Percentiles rank a stretch among this genome's conserved stretches.
Conservation (phyloP, 1,140 invertebrate genomes). For the Brachionus rubens region DNA sequence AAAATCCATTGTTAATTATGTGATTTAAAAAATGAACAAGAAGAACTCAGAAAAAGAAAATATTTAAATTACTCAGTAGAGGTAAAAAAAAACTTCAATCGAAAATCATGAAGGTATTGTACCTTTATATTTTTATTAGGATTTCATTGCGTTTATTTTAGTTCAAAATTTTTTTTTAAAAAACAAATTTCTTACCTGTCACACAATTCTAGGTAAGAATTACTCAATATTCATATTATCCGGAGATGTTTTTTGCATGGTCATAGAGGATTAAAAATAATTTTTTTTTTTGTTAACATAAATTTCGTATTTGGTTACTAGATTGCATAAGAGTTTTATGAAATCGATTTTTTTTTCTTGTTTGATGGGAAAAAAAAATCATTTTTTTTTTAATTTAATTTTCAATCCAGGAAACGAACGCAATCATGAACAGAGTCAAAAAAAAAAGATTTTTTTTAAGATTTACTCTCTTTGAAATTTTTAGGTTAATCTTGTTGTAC, state of each 20-base stretch:
- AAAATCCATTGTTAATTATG: conserved; percentile 23
- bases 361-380: too few species aligned
- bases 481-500: too few species aligned
- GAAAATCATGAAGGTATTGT: not conserved
- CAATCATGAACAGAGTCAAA: too few species aligned
- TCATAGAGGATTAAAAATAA: too few species aligned
- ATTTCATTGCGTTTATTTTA: not conserved
- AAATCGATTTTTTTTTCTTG: too few species aligned
- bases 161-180: not conserved
- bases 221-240: not conserved
- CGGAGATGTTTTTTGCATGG: not conserved
- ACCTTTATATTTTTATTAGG: not conserved
- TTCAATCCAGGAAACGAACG: too few species aligned
- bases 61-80: not conserved
- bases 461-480: too few species aligned
- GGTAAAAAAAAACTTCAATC: not conserved
- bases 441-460: too few species aligned
- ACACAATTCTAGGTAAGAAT: not conserved
- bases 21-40: not conserved
- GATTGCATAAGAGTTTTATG: too few species aligned
- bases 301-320: too few species aligned
- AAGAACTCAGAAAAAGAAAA: not conserved
- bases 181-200: conserved; percentile 18
- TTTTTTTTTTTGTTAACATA: too few species aligned
- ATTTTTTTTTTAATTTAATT: too few species aligned